A percentile compares a stretch with the other conserved stretches of the same genome.
phyloP scores from a whole-genome alignment of 2,888 invertebrate genomes.

The Nezara viridula region DNA sequence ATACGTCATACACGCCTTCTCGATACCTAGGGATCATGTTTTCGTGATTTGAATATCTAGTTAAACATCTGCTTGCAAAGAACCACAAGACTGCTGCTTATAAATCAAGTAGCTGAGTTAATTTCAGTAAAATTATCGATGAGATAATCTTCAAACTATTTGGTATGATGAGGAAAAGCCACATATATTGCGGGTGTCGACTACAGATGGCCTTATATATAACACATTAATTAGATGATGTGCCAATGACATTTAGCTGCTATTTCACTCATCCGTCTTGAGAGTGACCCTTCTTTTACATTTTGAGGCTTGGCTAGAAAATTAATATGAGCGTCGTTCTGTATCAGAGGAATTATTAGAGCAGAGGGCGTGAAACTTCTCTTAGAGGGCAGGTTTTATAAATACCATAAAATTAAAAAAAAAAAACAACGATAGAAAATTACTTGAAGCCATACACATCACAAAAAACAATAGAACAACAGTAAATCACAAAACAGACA shows the following conservation, averaged over 20 bases:
- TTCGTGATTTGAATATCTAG: constrained; percentile 21
- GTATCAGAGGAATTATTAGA: too few relatives aligned
- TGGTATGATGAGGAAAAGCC: neutral
- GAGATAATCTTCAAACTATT: neutral
- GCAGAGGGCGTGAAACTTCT: too few relatives aligned
- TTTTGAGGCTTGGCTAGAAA: neutral
- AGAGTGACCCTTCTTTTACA: neutral
- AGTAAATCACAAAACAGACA: too few relatives aligned
- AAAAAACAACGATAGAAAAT: too few relatives aligned
- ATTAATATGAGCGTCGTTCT: too few relatives aligned
- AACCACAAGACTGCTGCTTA: neutral
- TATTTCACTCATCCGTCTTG: neutral
- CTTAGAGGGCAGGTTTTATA: too few relatives aligned
- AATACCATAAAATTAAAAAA: too few relatives aligned
- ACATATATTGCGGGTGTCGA: neutral
- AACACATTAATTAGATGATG: neutral
- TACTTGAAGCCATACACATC: too few relatives aligned
- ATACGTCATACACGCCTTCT: neutral
- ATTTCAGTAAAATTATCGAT: neutral
- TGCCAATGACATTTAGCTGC: neutral
- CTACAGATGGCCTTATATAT: neutral
- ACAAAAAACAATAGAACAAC: too few relatives aligned
- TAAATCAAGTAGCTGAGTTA: neutral
- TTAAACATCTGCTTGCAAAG: neutral
- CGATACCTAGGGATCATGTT: neutral